Evolutionary conservation across 2,113 vertebrate species (phyloP), one percentile per base, ranked within the genome.

Genomic region (Ornithorhynchus anatinus): DNA sequence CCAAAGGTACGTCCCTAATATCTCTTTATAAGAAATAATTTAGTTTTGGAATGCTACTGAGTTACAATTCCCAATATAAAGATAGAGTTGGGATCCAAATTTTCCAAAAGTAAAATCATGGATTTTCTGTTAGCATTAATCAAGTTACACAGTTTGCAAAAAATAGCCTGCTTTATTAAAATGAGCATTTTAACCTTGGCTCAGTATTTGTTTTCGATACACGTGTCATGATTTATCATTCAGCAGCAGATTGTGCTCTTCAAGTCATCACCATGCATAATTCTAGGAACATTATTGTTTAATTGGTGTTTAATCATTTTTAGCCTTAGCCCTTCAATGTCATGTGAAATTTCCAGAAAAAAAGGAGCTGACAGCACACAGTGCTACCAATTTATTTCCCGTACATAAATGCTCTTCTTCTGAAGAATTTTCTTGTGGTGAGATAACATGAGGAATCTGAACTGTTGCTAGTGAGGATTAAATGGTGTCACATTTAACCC

Each of bases 281-380:
- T 62, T 71, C 69, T 56, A 17, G 52, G 36, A 61, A 72, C 36
- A 31, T 68, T 48, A 29, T 37, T 50, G 62, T 51, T 81, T 87
- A 75, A 69, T 79, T 48, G 77, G 40, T 69, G 33, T 81, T 81
- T 63, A 72, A 72, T 79, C 43, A 35, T 79, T 73, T 66, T 74
- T 63, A 74, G 51, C 43, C 43, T 69, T 32, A 22, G 62, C 38
- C 32, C 33, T 72, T 72, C 20, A 59, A 79, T 36, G 59, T 72
- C 72, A 60, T 68, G 56, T 61, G 48, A 27, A 52, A 59, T 40
- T 74, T 77, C 56, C 15, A 29, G 23, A 9, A 23, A 40, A 36
- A 33, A 60, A 8, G 70, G 36, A 60, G 43, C 17, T 27, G 31
- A 17, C 31, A 17, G 57, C 14, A 32, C 69, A 8, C 3, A 23